Evolutionary conservation across 1,140 invertebrate species (phyloP).

Genomic region (Lordiphosa collinella): DNA sequence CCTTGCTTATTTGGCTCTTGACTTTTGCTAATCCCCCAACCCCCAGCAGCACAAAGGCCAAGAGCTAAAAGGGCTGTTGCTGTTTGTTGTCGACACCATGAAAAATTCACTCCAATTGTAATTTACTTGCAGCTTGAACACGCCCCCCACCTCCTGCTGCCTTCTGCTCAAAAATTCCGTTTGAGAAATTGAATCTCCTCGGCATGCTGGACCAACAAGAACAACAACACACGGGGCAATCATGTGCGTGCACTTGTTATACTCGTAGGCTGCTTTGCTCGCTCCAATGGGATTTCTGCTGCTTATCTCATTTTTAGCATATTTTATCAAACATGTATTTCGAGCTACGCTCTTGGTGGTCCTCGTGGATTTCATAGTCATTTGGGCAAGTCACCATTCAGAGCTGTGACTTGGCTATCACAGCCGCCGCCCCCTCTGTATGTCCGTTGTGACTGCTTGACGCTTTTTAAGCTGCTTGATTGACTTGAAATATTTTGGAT

Average conservation of each 20-base stretch:
- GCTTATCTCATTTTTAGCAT: conserved; percentile 56
- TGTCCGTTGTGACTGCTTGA: too few relatives aligned
- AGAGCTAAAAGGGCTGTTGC: conserved; percentile 29
- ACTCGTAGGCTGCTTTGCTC: conserved; percentile 3
- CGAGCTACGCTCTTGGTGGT: neutral
- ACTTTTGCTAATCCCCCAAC: neutral
- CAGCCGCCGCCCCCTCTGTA: too few relatives aligned
- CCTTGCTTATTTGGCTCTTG: conserved; percentile 10
- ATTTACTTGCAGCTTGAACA: conserved; percentile 58
- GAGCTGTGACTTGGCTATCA: too few relatives aligned
- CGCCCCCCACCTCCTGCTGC: conserved; percentile 7
- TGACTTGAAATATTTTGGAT: too few relatives aligned
- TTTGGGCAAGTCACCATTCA: too few relatives aligned
- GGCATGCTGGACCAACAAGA: conserved; percentile 32
- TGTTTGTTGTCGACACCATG: conserved; percentile 33
- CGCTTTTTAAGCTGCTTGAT: too few relatives aligned
- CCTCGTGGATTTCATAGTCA: too few relatives aligned
- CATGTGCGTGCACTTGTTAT: conserved; percentile 24
- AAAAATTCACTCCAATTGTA: conserved; percentile 65
- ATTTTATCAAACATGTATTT: conserved; percentile 48
- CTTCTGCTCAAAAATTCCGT: conserved; percentile 62
- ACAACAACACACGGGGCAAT: conserved; percentile 16
- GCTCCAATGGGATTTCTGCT: conserved; percentile 49
- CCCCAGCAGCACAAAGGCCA: neutral
- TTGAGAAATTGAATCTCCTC: conserved; percentile 68